Base-by-base conservation (phyloP, 2,797 vertebrate genomes). In the Sphenopsis melanotis region DNA sequence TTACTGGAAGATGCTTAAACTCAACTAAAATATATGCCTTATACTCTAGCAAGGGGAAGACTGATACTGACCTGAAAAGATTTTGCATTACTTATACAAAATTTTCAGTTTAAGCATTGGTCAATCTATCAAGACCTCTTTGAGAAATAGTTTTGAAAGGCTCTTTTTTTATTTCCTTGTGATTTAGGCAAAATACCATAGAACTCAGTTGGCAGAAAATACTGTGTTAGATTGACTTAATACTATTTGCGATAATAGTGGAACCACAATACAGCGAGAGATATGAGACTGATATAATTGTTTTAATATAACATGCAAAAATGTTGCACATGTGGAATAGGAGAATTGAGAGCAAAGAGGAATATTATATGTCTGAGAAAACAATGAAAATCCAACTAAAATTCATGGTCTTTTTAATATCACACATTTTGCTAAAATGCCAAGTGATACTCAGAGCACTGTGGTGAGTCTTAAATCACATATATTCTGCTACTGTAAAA, bases 311-410 rank as follows among this genome's bases (percentile, higher is more conserved):
- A 94, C 34, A 90, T 9, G 49, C 49, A 93, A 94, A 96, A 96
- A 90, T 55, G 87, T 59, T 93, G 83, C 79, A 88, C 52, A 34
- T 82, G 85, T 88, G 83, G 64, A 90, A 83, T 15, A 89, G 52
- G 60, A 95, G 82, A 95, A 91, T 2, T 34, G 74, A 88, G 77
- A 93, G 74, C 34, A 79, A 91, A 89, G 36, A 80, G 34, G 66
- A 93, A 60, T 91, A 94, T 88, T 86, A 7, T 18, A 44, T 68
- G 32, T 88, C 80, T 82, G 32, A 93, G 39, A 92, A 95, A 96
- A 96, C 61, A 95, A 97, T 90, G 94, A 95, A 93, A 94, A 93
- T 90, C 72, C 64, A 95, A 74, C 69, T 94, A 86, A 93, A 96
- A 94, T 89, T 96, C 94, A 91, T 11, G 15, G 65, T 83, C 83